A percentile compares a stretch with the other conserved stretches of the same genome.
These are phyloP conservation scores for Fissipunctia ypsillon DNA, from an alignment of 2,888 invertebrate genomes.

Conservation along the genomic window DNA sequence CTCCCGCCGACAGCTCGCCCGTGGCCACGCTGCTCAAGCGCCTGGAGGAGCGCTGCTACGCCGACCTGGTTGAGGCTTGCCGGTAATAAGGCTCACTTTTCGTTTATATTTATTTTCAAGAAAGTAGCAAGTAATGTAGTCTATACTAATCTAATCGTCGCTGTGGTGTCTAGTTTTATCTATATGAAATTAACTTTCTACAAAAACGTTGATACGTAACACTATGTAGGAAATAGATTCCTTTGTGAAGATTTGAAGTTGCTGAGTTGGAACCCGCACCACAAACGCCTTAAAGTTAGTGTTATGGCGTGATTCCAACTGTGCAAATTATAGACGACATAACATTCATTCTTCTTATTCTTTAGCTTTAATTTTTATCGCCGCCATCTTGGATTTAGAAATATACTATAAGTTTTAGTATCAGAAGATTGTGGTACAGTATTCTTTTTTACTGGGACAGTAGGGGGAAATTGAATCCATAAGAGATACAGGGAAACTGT, in stretches of 20 bases:
- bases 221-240: background rate
- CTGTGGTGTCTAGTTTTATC: background rate
- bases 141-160: background rate
- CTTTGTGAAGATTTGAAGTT: background rate
- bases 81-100: constrained; percentile 73
- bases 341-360: background rate
- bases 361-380: background rate
- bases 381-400: background rate
- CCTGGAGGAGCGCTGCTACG: constrained; percentile 92
- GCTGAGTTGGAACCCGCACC: background rate
- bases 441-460: no score
- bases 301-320: background rate
- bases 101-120: background rate
- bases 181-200: background rate
- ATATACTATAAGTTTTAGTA: background rate
- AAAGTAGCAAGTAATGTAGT: background rate
- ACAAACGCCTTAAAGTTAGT: background rate
- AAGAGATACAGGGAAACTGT: no score
- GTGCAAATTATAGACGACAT: background rate
- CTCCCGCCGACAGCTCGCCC: constrained; percentile 71
- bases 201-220: background rate
- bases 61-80: constrained; percentile 92
- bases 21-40: constrained; percentile 81
- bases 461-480: no score
- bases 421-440: no score